Conservation (phyloP, 2,113 vertebrate genomes). For the Ivindomyrus marchei region DNA sequence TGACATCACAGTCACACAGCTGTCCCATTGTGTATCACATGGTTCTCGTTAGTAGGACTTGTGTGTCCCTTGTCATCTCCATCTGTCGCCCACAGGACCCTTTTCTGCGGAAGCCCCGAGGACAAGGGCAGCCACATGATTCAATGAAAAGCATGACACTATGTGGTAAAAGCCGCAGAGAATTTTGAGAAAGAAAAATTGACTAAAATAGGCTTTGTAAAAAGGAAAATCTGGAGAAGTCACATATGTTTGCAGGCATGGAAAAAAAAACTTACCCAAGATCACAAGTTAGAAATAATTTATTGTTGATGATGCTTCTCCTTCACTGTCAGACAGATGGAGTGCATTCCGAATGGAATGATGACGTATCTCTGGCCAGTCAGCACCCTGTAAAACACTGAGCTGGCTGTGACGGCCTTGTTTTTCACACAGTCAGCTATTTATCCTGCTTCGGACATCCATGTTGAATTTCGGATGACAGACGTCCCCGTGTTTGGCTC, state of each 20-base stretch:
- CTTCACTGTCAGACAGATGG: slow-evolving; percentile 52
- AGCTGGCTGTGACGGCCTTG: not conserved
- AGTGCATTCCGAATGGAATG: slow-evolving; percentile 44
- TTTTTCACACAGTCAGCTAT: not conserved
- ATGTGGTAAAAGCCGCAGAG: slow-evolving; percentile 20
- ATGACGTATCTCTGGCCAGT: slow-evolving; percentile 33
- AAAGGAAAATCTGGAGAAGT: slow-evolving; percentile 40
- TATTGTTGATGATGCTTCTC: slow-evolving; percentile 47
- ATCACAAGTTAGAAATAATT: slow-evolving; percentile 60
- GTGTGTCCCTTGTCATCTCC: slow-evolving; percentile 34
- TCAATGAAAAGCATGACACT: slow-evolving; percentile 36
- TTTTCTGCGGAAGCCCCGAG: not conserved
- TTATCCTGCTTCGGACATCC: not conserved
- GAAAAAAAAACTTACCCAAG: slow-evolving; percentile 47
- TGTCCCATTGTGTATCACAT: slow-evolving; percentile 47
- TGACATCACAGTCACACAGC: slow-evolving; percentile 50
- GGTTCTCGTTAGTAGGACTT: slow-evolving; percentile 30
- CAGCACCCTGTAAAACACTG: slow-evolving; percentile 2
- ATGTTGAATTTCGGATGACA: not conserved
- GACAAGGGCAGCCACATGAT: slow-evolving; percentile 11
- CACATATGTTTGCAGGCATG: slow-evolving; percentile 50
- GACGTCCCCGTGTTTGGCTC: not conserved
- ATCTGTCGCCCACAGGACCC: slow-evolving; percentile 39
- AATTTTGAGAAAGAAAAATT: slow-evolving; percentile 54
- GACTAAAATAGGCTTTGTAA: slow-evolving; percentile 42